Evolutionary conservation across 2,888 invertebrate genomes (phyloP), one percentile per base, ranked within the genome.

Genomic region (Drosophila pseudotakahashii): DNA sequence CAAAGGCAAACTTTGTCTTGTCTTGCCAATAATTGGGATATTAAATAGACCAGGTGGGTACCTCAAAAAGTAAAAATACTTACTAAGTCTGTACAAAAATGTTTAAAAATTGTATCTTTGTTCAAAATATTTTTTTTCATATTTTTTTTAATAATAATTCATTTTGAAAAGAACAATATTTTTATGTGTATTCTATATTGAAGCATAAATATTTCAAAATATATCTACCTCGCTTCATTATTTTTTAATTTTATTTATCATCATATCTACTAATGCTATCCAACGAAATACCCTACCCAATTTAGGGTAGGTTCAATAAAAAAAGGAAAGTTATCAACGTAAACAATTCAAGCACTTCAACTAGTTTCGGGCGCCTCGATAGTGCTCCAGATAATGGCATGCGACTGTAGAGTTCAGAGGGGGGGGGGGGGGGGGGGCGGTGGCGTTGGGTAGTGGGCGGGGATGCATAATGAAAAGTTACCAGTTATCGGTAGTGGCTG

Each of bases 271-370:
- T 19, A n/a, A n/a, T 19, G 19, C 19, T 19, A 19, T 19, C 2
- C 19, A 19, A 2, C 19, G 19, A 19, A 19, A 19, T 19, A 19
- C 55, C 39, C 7, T 14, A 7, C 14, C n/a, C 32, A 26, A 34
- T 32, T 48, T 13, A 48, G 54, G 67, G 67, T 54, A 16, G 11
- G 41, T 66, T 42, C 67, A 47, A 61, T 36, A 45, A 42, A 50
- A 55, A 59, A 61, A 57, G 51, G 52, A 81, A 84, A 83, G 72
- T 78, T 79, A 87, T 79, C 88, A 85, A 75, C 85, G 88, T 85
- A 84, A 79, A 81, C 88, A 88, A 77, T 84, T 87, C 73, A 74
- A 78, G 82, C 73, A 78, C 85, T 87, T 81, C 76, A 84, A 81
- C 82, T 81, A 82, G 79, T 82, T 81, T 83, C 58, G 69, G 86